phyloP scores from a whole-genome alignment of 2,888 invertebrate species.

The Scaptomyza reducta region DNA sequence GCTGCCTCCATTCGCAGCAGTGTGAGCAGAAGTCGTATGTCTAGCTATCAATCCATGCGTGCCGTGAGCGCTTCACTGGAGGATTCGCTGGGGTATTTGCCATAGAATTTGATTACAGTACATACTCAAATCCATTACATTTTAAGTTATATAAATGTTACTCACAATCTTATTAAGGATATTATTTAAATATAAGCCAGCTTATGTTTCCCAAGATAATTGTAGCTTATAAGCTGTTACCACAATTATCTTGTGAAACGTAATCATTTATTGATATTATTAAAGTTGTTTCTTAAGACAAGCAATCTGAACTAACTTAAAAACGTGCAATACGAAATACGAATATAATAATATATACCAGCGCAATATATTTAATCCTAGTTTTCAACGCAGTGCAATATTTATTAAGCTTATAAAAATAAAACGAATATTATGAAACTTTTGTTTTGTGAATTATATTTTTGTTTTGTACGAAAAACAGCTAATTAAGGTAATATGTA shows the following conservation, averaged over 20 bases:
- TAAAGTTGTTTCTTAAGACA: conserved; percentile 29
- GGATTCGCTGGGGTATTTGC: conserved; percentile 85
- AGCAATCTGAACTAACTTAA: conserved; percentile 33
- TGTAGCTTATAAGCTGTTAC: conserved; percentile 9
- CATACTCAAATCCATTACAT: conserved; percentile 41
- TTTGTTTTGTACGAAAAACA: no score
- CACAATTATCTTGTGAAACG: conserved; percentile 79
- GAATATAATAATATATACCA: conserved; percentile 25
- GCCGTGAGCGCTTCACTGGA: conserved; percentile 84
- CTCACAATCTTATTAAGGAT: conserved; percentile 14
- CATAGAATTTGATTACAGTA: conserved; percentile 74
- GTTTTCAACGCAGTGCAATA: conserved; percentile 67
- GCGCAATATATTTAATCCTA: conserved; percentile 14
- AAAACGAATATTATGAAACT: conserved; percentile 42
- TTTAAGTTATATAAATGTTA: conserved; percentile 6
- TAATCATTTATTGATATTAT: conserved; percentile 57
- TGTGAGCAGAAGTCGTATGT: conserved; percentile 63
- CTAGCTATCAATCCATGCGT: conserved; percentile 83
- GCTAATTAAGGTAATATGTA: neutral
- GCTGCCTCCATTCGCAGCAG: conserved; percentile 73
- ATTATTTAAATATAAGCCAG: conserved; percentile 23
- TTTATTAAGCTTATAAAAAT: conserved; percentile 59
- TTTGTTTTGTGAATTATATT: neutral
- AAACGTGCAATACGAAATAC: conserved; percentile 66
- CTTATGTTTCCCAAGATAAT: conserved; percentile 81